Percentiles rank a stretch among this genome's conserved stretches.
These are phyloP conservation scores for Aleiodes leptofemur DNA, from an alignment of 2,888 invertebrate genomes.

Conservation along the genomic window DNA sequence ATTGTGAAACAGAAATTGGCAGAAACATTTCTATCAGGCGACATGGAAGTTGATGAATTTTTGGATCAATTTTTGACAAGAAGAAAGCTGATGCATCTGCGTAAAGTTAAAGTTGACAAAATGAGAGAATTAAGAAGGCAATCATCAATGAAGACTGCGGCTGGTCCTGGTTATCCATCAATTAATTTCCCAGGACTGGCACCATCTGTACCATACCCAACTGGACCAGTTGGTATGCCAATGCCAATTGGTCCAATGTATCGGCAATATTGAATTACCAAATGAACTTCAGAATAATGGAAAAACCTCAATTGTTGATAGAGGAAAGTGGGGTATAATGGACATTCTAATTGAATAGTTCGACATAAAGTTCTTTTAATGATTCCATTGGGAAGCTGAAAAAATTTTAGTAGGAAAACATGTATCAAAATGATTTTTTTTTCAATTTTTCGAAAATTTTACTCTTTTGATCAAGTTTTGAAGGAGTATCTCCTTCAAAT, in stretches of 20 bases:
- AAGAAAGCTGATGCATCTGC: slow-evolving; percentile 86
- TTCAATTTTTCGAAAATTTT: too few species aligned
- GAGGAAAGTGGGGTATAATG: too few species aligned
- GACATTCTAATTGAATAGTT: too few species aligned
- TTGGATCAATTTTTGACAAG: slow-evolving; percentile 87
- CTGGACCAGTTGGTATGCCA: slow-evolving; percentile 86
- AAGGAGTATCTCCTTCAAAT: too few species aligned
- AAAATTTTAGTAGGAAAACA: too few species aligned
- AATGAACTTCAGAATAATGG: not conserved
- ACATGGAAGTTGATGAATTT: slow-evolving; percentile 86
- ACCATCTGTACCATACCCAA: slow-evolving; percentile 81
- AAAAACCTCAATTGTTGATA: too few species aligned
- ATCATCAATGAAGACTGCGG: slow-evolving; percentile 66
- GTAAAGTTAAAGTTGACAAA: slow-evolving; percentile 95
- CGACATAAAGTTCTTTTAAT: too few species aligned
- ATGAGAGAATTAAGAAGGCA: slow-evolving; percentile 84
- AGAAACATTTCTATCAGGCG: slow-evolving; percentile 86
- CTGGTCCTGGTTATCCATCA: slow-evolving; percentile 65
- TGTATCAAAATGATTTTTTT: too few species aligned
- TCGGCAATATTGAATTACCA: slow-evolving; percentile 58
- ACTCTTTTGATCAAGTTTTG: too few species aligned
- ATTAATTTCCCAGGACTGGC: slow-evolving; percentile 76
- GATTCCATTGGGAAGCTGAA: too few species aligned
- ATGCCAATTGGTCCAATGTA: slow-evolving; percentile 78
- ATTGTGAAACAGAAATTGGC: slow-evolving; percentile 78